phyloP scores from a whole-genome alignment of 2,797 vertebrate species.

The Thamnophis elegans region DNA sequence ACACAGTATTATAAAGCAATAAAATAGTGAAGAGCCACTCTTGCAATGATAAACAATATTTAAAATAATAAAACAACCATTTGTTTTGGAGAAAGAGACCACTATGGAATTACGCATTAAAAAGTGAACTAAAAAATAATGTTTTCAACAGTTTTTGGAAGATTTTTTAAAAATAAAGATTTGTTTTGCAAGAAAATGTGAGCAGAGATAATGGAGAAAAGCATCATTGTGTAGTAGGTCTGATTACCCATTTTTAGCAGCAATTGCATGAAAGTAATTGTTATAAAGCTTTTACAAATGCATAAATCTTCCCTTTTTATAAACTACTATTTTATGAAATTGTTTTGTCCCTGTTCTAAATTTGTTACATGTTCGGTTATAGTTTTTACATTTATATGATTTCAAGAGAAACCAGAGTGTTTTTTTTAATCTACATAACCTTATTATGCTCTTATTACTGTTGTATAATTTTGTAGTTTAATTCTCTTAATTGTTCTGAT shows the following conservation, averaged over 20 bases:
- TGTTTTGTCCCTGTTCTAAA: not conserved
- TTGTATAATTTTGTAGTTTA: not conserved
- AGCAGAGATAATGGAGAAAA: not conserved
- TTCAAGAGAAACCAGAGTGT: not conserved
- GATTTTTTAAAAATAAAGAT: not conserved
- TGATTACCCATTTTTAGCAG: not conserved
- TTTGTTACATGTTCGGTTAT: not conserved
- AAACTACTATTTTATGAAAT: not conserved
- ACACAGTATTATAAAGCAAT: not conserved
- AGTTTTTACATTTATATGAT: not conserved
- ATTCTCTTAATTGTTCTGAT: not conserved
- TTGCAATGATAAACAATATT: not conserved
- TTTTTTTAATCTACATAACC: not conserved
- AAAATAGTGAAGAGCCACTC: not conserved
- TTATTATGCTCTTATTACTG: not conserved
- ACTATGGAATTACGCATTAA: not conserved
- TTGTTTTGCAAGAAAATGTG: not conserved
- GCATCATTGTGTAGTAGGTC: not conserved
- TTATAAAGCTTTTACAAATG: not conserved
- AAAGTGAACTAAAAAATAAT: not conserved
- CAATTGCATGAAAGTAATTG: not conserved
- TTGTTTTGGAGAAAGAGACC: not conserved
- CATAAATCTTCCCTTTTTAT: not conserved
- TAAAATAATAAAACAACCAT: not conserved
- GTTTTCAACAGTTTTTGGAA: not conserved